A percentile compares a stretch with the other conserved stretches of the same genome.
Conservation (phyloP, 1,140 invertebrate genomes). For the Sinella curviseta region DNA sequence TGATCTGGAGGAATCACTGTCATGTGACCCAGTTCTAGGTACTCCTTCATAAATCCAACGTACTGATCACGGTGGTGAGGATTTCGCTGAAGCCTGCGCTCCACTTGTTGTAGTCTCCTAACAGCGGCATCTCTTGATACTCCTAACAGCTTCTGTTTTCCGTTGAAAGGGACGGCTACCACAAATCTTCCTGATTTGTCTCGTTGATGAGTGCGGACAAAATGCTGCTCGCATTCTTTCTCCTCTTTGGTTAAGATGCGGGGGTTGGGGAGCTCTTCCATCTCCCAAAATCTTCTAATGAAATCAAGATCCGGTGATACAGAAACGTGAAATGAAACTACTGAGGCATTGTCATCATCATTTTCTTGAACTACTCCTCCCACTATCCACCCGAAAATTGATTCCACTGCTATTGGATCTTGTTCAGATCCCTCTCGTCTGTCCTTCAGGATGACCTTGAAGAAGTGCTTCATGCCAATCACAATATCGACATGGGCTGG, state of each 20-base stretch:
- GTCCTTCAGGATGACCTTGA: background rate
- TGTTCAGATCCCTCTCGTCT: background rate
- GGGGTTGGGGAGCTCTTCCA: constrained; percentile 38
- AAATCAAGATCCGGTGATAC: background rate
- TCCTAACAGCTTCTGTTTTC: constrained; percentile 34
- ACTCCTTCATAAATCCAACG: constrained; percentile 52
- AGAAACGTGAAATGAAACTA: background rate
- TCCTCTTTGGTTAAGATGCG: constrained; percentile 35
- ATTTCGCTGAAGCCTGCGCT: background rate
- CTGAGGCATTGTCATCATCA: background rate
- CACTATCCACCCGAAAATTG: constrained; percentile 5
- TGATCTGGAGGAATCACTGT: background rate
- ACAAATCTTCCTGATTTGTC: constrained; percentile 43
- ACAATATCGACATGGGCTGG: background rate
- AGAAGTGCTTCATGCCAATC: background rate
- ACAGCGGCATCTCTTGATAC: constrained; percentile 20
- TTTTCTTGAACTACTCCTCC: background rate
- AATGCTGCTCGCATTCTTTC: constrained; percentile 46
- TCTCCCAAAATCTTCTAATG: constrained; percentile 51
- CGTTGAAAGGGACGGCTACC: constrained; percentile 50
- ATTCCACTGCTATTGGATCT: background rate
- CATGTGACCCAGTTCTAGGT: constrained; percentile 38
- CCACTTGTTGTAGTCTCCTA: background rate
- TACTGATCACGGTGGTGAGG: constrained; percentile 23
- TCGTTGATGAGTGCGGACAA: constrained; percentile 36